A percentile compares a stretch with the other conserved stretches of the same genome.
These are phyloP conservation scores for Caranx ignobilis DNA, from an alignment of 2,113 vertebrate species.

Conservation along the genomic window DNA sequence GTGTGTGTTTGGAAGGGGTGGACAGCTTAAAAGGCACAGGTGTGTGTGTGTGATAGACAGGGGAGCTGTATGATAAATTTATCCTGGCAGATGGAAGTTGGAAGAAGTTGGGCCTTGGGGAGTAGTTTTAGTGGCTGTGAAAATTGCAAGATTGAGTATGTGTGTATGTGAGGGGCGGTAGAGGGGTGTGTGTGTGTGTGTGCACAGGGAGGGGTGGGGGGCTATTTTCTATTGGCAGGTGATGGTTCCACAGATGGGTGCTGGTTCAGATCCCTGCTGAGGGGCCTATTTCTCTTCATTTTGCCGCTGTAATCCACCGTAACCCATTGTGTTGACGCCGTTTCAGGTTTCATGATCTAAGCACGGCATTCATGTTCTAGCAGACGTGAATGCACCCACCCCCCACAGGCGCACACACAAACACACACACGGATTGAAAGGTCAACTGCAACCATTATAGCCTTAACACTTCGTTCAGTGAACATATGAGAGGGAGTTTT, in stretches of 20 bases:
- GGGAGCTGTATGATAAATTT: constrained; percentile 66
- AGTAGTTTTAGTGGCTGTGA: constrained; percentile 64
- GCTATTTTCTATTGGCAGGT: constrained; percentile 66
- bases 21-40: constrained; percentile 63
- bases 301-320: constrained; percentile 49
- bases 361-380: constrained; percentile 38
- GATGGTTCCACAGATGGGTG: constrained; percentile 70
- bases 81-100: constrained; percentile 72
- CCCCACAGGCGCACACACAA: not conserved
- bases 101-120: constrained; percentile 59
- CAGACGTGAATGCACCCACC: constrained; percentile 27
- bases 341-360: constrained; percentile 66
- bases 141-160: constrained; percentile 57
- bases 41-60: constrained; percentile 64
- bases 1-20: constrained; percentile 41
- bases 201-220: constrained; percentile 1
- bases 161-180: constrained; percentile 12
- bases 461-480: constrained; percentile 24
- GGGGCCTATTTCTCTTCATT: constrained; percentile 62
- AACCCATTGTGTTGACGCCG: constrained; percentile 58
- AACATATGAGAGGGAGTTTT: constrained; percentile 22
- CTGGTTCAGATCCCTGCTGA: constrained; percentile 65
- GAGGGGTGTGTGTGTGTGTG: constrained; percentile 11
- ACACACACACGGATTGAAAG: constrained; percentile 36
- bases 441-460: constrained; percentile 44